phyloP scores from a whole-genome alignment of 2,797 vertebrate species.

The Varecia variegata region DNA sequence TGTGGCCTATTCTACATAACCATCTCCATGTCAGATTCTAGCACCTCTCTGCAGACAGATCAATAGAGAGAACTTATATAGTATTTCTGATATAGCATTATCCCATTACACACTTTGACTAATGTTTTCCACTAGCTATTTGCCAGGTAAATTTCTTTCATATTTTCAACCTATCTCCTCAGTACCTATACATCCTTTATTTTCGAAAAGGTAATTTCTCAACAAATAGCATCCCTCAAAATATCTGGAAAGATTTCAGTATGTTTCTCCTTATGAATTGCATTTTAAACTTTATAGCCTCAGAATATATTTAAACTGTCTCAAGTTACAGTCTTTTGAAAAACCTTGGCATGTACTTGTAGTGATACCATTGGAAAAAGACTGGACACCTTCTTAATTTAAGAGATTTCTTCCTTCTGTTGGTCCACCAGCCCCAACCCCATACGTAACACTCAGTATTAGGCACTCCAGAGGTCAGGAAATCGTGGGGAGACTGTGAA shows the following conservation, averaged over 20 bases:
- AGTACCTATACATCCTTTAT: background rate
- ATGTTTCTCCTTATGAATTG: background rate
- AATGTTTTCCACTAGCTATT: background rate
- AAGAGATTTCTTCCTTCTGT: background rate
- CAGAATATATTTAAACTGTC: background rate
- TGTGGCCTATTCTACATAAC: background rate
- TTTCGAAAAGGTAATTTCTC: slow-evolving; percentile 13
- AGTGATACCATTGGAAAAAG: background rate
- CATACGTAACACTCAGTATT: background rate
- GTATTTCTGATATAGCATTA: background rate
- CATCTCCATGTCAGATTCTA: background rate
- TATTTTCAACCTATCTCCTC: background rate
- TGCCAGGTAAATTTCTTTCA: background rate
- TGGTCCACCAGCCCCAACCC: background rate
- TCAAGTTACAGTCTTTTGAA: background rate
- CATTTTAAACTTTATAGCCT: slow-evolving; percentile 9
- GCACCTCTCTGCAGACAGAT: background rate
- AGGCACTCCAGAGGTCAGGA: background rate
- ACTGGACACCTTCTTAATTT: background rate
- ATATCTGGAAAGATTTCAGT: background rate
- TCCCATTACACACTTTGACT: background rate
- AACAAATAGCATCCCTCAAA: background rate
- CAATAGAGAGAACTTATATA: background rate
- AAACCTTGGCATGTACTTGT: background rate
- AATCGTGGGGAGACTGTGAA: background rate